Evolutionary conservation across 2,113 vertebrate species (phyloP).

Genomic region (Danionella cerebrum): DNA sequence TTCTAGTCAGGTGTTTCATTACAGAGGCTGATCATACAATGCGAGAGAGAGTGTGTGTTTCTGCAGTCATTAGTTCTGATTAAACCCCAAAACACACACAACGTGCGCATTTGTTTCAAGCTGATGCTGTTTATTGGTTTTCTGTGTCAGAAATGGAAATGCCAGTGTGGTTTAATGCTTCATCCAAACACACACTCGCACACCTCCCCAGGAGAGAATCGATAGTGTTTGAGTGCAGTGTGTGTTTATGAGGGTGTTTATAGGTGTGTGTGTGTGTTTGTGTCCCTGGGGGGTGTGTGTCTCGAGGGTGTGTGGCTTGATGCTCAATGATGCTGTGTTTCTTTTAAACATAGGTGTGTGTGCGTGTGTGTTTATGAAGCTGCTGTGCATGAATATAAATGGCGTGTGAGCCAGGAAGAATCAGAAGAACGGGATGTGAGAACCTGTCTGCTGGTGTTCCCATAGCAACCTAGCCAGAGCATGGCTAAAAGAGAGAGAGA

Average conservation of each 20-base stretch:
- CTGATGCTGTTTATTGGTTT: conserved; percentile 9
- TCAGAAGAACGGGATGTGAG: conserved; percentile 47
- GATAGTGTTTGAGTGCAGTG: not conserved
- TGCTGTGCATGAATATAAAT: conserved; percentile 44
- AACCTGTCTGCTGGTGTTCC: conserved; percentile 50
- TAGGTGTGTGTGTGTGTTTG: not conserved
- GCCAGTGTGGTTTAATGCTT: conserved; percentile 16
- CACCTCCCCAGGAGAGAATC: conserved; percentile 16
- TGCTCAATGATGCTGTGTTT: conserved; percentile 14
- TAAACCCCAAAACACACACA: not conserved
- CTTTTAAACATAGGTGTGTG: conserved; percentile 17
- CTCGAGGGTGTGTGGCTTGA: conserved; percentile 4
- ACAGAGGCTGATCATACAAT: not conserved
- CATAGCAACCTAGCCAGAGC: conserved; percentile 47
- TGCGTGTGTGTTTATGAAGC: conserved; percentile 29
- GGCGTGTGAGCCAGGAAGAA: conserved; percentile 40
- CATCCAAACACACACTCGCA: conserved; percentile 16
- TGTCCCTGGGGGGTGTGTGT: not conserved
- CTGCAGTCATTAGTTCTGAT: not conserved
- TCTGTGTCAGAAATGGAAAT: conserved; percentile 6
- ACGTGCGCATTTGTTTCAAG: conserved; percentile 1
- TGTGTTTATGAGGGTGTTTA: conserved; percentile 4
- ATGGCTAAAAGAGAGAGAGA: conserved; percentile 24
- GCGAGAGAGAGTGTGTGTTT: not conserved
- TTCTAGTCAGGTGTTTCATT: not conserved